Conservation (phyloP, 2,113 vertebrate species). For the Entomyzon cyanotis region DNA sequence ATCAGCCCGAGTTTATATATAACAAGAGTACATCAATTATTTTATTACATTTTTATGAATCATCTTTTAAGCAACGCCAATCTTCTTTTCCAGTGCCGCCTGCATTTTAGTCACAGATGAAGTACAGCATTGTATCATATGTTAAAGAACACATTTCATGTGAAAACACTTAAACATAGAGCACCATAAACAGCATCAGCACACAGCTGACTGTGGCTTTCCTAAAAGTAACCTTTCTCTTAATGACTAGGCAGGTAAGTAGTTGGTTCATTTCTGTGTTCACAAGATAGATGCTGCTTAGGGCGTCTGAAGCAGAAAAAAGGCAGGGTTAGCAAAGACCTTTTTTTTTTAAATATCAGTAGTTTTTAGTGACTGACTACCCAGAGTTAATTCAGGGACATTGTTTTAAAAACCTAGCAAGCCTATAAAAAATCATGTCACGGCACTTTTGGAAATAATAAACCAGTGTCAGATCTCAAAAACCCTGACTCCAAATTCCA, state of each 20-base stretch:
- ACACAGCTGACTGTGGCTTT: not conserved
- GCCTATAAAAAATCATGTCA: not conserved
- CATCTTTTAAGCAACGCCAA: not conserved
- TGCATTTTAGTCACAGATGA: not conserved
- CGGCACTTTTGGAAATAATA: not conserved
- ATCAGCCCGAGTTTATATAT: not conserved
- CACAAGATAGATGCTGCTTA: not conserved
- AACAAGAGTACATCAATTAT: not conserved
- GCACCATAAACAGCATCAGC: not conserved
- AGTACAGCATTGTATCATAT: not conserved
- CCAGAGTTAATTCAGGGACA: not conserved
- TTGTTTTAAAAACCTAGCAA: not conserved
- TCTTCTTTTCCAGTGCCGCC: not conserved
- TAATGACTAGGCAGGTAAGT: not conserved
- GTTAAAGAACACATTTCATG: not conserved
- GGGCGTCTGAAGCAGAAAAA: not conserved
- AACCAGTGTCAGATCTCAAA: not conserved
- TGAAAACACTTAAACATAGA: not conserved
- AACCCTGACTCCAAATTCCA: not conserved
- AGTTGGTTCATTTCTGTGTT: not conserved
- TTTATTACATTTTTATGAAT: not conserved
- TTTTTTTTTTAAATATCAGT: not conserved
- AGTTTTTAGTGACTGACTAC: not conserved
- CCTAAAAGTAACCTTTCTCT: not conserved
- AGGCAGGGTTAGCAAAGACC: not conserved